Conservation (phyloP, 2,797 vertebrate species). For the Sparidentex hasta region DNA sequence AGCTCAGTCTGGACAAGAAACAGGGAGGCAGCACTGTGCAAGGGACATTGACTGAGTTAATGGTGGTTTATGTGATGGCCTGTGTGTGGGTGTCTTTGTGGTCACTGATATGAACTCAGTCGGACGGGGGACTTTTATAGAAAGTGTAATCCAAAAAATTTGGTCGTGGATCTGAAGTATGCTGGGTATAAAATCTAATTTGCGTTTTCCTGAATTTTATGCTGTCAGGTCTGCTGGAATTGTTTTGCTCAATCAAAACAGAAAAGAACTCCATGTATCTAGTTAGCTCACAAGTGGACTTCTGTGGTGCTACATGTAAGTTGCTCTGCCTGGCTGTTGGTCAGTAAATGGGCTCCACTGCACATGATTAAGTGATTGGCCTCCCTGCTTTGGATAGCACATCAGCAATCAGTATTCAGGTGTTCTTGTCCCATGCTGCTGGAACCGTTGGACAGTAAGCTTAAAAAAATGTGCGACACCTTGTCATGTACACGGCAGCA, state of each 20-base stretch:
- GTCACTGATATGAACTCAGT: constrained; percentile 51
- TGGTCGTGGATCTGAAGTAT: not conserved
- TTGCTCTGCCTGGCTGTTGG: not conserved
- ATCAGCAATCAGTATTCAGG: not conserved
- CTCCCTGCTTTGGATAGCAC: constrained; percentile 14
- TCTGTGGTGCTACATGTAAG: not conserved
- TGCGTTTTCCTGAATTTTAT: not conserved
- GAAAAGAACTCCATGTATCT: not conserved
- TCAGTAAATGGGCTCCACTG: not conserved
- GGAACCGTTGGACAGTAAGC: constrained; percentile 6
- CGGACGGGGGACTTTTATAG: constrained; percentile 43
- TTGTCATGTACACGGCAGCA: not conserved
- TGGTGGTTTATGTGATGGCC: constrained; percentile 66
- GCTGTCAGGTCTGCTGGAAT: not conserved
- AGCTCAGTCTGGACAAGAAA: constrained; percentile 72
- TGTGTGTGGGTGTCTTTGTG: constrained; percentile 56
- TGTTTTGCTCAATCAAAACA: not conserved
- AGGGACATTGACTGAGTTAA: constrained; percentile 80
- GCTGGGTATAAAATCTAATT: not conserved
- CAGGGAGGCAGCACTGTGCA: constrained; percentile 61
- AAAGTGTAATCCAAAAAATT: constrained; percentile 30
- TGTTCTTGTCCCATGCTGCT: not conserved
- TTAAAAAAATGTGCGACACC: not conserved
- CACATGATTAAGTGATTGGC: constrained; percentile 24
- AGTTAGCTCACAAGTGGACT: not conserved